A percentile compares a stretch with the other conserved stretches of the same genome.
Evolutionary conservation across 2,797 vertebrate species (phyloP).

Genomic region (Macropodus opercularis): DNA sequence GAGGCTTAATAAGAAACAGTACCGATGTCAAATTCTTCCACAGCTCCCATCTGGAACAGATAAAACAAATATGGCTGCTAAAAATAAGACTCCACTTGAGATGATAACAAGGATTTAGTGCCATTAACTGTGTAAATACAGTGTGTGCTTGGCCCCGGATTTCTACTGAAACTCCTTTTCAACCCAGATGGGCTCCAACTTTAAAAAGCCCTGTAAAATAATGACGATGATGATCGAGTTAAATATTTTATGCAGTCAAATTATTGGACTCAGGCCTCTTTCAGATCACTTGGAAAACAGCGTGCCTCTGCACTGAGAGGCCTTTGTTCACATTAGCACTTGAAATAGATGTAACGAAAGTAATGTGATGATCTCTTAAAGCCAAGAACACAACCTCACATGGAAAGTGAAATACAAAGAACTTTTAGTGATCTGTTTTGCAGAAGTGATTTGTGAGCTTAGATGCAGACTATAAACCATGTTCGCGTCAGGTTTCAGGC

Average conservation of each 20-base stretch:
- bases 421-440: conserved; percentile 10
- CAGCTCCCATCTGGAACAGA: conserved; percentile 76
- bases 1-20: conserved; percentile 70
- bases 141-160: conserved; percentile 55
- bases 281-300: conserved; percentile 52
- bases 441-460: neutral
- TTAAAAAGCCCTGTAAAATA: conserved; percentile 36
- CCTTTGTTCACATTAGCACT: conserved; percentile 60
- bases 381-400: conserved; percentile 9
- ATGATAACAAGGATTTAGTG: conserved; percentile 76
- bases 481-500: neutral
- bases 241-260: conserved; percentile 68
- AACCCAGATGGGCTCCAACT: conserved; percentile 52
- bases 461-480: neutral
- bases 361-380: conserved; percentile 29
- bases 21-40: conserved; percentile 65
- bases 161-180: conserved; percentile 63
- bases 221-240: conserved; percentile 52
- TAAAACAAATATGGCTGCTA: conserved; percentile 74
- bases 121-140: conserved; percentile 74
- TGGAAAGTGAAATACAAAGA: conserved; percentile 26
- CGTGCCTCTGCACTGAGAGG: conserved; percentile 37
- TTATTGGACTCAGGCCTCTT: conserved; percentile 45
- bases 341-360: conserved; percentile 37
- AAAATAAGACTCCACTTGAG: conserved; percentile 74